phyloP scores from a whole-genome alignment of 2,888 invertebrate genomes.

The Drosophila falleni region DNA sequence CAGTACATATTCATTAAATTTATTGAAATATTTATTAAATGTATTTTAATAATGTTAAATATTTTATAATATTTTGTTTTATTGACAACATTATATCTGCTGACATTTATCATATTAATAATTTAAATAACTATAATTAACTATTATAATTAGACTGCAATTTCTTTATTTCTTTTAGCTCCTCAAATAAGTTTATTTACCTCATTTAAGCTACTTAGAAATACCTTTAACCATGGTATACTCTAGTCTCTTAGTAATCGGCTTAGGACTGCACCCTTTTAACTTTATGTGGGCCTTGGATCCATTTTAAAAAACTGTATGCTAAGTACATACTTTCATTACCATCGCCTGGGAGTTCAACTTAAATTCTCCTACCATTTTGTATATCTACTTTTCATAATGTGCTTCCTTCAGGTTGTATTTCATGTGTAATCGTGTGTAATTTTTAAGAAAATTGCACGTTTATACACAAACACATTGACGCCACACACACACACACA shows the following conservation, averaged over 20 bases:
- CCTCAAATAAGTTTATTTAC: not conserved
- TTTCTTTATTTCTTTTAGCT: not conserved
- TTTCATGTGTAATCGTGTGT: constrained; percentile 83
- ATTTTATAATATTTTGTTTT: not conserved
- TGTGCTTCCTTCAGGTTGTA: constrained; percentile 53
- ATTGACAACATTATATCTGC: too few species aligned
- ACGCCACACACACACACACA: constrained; percentile 20
- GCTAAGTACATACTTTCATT: constrained; percentile 43
- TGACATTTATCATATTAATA: too few species aligned
- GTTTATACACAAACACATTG: constrained; percentile 44
- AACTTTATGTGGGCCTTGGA: constrained; percentile 15
- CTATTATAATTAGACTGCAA: not conserved
- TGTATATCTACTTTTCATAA: constrained; percentile 44
- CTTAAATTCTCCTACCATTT: not conserved
- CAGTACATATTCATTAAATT: too few species aligned
- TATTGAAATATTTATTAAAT: too few species aligned
- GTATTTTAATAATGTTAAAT: too few species aligned
- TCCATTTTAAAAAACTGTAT: constrained; percentile 19
- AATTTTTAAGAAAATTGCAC: constrained; percentile 83
- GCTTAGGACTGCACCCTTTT: constrained; percentile 31
- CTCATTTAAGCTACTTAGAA: constrained; percentile 5
- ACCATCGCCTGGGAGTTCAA: constrained; percentile 16
- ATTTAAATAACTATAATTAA: too few species aligned
- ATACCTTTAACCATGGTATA: not conserved
- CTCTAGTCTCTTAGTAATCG: constrained; percentile 24